Evolutionary conservation across 35 echinoderm and acorn worm species (phyloP).

Genomic region (Ophioderma brevispina): DNA sequence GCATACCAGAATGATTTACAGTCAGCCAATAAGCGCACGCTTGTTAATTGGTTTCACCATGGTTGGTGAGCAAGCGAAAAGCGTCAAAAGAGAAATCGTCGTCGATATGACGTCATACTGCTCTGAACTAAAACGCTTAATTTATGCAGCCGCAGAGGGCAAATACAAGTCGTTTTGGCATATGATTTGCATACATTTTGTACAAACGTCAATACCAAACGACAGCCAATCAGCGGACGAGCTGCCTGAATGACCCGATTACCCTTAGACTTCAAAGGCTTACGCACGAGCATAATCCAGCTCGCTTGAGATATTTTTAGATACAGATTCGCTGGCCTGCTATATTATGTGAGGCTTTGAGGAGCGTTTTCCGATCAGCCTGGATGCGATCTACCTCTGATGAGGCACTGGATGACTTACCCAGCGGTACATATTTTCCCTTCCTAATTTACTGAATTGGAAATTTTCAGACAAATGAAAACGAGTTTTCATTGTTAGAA

Average conservation of each 20-base stretch:
- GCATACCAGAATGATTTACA: slow-evolving; percentile 26
- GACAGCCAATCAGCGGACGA: slow-evolving; percentile 6
- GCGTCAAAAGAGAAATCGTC: neutral
- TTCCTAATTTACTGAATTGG: too few relatives aligned
- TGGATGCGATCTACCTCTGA: too few relatives aligned
- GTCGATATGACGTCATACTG: slow-evolving; percentile 40
- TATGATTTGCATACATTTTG: slow-evolving; percentile 10
- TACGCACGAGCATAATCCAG: slow-evolving; percentile 20
- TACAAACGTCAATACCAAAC: slow-evolving; percentile 29
- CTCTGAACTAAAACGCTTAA: slow-evolving; percentile 18
- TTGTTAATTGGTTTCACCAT: slow-evolving; percentile 23
- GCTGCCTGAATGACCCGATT: slow-evolving; percentile 27
- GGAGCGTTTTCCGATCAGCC: too few relatives aligned
- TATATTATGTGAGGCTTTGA: too few relatives aligned
- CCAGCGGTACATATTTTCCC: too few relatives aligned
- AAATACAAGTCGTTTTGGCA: slow-evolving; percentile 14
- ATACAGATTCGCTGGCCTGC: neutral
- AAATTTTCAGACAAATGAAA: too few relatives aligned
- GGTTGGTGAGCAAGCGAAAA: slow-evolving; percentile 21
- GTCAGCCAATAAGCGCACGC: slow-evolving; percentile 7
- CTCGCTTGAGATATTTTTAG: slow-evolving; percentile 42
- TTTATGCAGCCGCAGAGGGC: slow-evolving; percentile 29
- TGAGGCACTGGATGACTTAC: too few relatives aligned
- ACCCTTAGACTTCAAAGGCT: slow-evolving; percentile 37
- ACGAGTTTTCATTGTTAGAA: too few relatives aligned